Conservation (phyloP, 2,888 invertebrate genomes). For the Calameuta pallipes region DNA sequence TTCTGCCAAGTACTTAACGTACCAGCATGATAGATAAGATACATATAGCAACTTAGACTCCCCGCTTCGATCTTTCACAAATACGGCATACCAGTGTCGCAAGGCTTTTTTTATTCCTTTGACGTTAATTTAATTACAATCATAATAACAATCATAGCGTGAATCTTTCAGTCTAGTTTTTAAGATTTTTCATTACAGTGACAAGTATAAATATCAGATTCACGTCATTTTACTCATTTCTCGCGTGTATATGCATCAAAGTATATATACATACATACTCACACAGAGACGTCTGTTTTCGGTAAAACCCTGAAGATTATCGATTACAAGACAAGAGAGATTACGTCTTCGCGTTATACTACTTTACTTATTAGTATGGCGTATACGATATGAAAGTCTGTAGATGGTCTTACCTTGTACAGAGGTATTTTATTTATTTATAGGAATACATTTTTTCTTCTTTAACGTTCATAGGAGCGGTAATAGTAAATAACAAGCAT, state of each 20-base stretch:
- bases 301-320: not conserved
- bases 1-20: not conserved
- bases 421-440: not conserved
- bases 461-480: not conserved
- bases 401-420: not conserved
- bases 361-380: not conserved
- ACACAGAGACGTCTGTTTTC: not conserved
- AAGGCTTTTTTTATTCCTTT: constrained; percentile 10
- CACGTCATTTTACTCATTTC: not conserved
- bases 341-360: not conserved
- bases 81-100: constrained; percentile 13
- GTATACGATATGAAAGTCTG: not conserved
- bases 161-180: not conserved
- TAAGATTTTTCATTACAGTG: not conserved
- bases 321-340: not conserved
- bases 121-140: not conserved
- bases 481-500: not conserved
- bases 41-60: not conserved
- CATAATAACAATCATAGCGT: constrained; percentile 6
- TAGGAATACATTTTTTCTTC: not conserved
- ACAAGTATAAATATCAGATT: not conserved
- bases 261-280: not conserved
- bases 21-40: not conserved
- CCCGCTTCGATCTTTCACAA: constrained; percentile 19
- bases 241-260: not conserved